These are phyloP conservation scores for Gymnothorax reevesii DNA, from an alignment of 2,797 vertebrate species.

Conservation along the genomic window DNA sequence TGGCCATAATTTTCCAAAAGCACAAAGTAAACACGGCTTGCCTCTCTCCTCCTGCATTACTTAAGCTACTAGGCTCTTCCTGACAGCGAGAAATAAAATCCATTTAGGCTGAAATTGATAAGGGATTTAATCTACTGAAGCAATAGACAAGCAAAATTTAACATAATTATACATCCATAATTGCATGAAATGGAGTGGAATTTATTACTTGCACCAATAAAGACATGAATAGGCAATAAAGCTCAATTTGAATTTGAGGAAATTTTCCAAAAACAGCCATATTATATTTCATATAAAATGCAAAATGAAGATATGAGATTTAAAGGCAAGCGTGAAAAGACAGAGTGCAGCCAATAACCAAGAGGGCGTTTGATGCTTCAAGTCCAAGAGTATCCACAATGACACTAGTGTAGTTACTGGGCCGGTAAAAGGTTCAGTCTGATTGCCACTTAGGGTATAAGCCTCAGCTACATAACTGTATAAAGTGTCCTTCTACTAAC, in stretches of 20 bases:
- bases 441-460: too few species aligned
- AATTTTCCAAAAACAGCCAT: background rate
- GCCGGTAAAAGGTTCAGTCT: too few species aligned
- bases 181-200: background rate
- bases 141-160: background rate
- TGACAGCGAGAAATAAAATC: background rate
- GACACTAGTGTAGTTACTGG: too few species aligned
- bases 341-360: background rate
- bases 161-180: background rate
- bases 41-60: conserved; percentile 14
- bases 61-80: background rate
- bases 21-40: conserved; percentile 52
- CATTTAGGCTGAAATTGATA: background rate
- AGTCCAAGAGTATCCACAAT: too few species aligned
- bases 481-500: too few species aligned
- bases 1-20: conserved; percentile 62
- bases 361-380: too few species aligned
- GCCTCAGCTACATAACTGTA: too few species aligned
- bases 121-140: background rate
- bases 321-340: background rate
- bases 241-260: background rate
- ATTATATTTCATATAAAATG: background rate
- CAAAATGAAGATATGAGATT: background rate
- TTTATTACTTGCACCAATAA: background rate
- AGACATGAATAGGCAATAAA: background rate